Evolutionary conservation across 2,797 vertebrate genomes (phyloP).

Genomic region (Hemitrygon akajei): DNA sequence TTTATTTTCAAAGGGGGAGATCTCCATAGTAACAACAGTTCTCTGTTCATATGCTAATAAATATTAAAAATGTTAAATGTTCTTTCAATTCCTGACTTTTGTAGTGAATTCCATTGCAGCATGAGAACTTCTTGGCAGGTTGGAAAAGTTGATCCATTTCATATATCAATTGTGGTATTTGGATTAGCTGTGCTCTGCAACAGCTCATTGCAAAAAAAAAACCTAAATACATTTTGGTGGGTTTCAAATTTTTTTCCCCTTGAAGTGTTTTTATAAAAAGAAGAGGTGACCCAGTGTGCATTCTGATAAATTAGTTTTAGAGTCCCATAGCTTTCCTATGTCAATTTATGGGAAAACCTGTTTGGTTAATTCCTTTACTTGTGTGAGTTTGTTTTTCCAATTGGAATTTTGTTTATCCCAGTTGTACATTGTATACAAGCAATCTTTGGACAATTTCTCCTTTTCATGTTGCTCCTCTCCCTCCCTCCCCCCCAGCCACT

Average conservation of each 20-base stretch:
- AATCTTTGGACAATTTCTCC: background rate
- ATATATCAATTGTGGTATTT: background rate
- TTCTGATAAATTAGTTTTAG: background rate
- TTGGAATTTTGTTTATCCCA: background rate
- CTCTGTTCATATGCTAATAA: background rate
- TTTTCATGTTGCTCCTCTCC: too few relatives aligned
- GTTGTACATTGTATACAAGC: background rate
- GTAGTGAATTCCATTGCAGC: background rate
- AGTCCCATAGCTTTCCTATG: background rate
- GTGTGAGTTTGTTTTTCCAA: background rate
- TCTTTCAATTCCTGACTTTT: background rate
- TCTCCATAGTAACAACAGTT: background rate
- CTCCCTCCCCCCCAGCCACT: too few relatives aligned
- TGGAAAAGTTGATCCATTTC: background rate
- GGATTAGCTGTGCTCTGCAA: background rate
- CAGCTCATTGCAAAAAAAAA: background rate
- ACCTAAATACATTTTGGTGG: background rate
- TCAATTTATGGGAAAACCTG: background rate
- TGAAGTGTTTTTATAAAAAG: background rate
- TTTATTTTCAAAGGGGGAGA: background rate
- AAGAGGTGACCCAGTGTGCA: background rate
- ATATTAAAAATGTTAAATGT: background rate
- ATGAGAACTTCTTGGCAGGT: constrained; percentile 1
- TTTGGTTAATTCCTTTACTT: background rate
- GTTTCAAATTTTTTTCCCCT: background rate